phyloP scores from a whole-genome alignment of 2,797 vertebrate genomes.

The Harpagifer antarcticus region DNA sequence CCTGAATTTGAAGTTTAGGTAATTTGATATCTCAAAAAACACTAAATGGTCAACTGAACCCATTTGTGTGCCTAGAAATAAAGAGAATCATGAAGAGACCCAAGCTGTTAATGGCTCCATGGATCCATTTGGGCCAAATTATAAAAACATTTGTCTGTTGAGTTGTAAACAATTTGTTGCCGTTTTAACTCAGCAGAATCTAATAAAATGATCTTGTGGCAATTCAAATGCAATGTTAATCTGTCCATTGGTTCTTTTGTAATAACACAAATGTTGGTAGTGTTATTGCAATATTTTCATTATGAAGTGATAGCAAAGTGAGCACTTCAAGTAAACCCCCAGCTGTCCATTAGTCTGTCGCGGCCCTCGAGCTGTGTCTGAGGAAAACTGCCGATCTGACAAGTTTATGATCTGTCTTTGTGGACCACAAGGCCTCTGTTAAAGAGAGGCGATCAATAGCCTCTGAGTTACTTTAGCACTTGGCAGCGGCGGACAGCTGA shows the following conservation, averaged over 20 bases:
- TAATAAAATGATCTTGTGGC: not conserved
- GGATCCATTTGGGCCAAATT: too few species aligned
- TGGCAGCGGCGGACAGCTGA: conserved; percentile 21
- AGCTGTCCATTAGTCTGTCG: conserved; percentile 21
- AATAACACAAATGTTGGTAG: not conserved
- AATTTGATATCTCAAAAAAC: not conserved
- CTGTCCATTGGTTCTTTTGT: not conserved
- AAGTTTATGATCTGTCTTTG: conserved; percentile 44
- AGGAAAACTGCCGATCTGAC: conserved; percentile 41
- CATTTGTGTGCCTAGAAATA: not conserved
- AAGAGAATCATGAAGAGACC: not conserved
- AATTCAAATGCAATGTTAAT: not conserved
- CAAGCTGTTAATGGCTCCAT: not conserved
- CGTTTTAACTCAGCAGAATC: not conserved
- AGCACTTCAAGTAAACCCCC: conserved; percentile 25
- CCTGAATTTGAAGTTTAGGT: too few species aligned
- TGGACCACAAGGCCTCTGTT: conserved; percentile 26
- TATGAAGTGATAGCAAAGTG: not conserved
- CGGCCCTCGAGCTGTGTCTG: conserved; percentile 34
- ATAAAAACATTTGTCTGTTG: not conserved
- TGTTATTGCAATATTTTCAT: conserved; percentile 5
- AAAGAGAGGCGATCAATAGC: conserved; percentile 49
- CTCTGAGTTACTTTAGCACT: conserved; percentile 30
- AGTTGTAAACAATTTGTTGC: not conserved
- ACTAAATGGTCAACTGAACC: too few species aligned